Evolutionary conservation across 2,113 vertebrate genomes (phyloP).

Genomic region (Neodon shergylaensis): DNA sequence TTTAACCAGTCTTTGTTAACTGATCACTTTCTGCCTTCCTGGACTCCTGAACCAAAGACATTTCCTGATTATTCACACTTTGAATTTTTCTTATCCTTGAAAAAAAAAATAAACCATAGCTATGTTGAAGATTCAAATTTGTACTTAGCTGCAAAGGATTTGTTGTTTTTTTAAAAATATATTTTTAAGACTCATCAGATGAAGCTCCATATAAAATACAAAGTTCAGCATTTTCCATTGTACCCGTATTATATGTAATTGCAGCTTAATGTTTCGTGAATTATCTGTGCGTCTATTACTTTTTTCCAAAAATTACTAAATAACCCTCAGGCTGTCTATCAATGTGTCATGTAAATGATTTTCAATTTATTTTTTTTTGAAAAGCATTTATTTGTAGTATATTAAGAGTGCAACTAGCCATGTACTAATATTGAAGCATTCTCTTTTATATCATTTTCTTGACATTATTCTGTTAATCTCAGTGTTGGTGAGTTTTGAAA

Average conservation of each 20-base stretch:
- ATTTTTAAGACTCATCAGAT: slow-evolving; percentile 1
- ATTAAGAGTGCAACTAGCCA: slow-evolving; percentile 9
- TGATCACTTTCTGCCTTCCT: neutral
- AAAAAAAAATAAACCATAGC: neutral
- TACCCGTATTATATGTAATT: slow-evolving; percentile 11
- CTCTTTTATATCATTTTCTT: slow-evolving; percentile 8
- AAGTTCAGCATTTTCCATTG: slow-evolving; percentile 35
- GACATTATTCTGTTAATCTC: slow-evolving; percentile 50
- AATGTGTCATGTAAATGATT: slow-evolving; percentile 33
- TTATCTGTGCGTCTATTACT: slow-evolving; percentile 45
- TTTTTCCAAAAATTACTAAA: slow-evolving; percentile 46
- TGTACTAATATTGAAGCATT: slow-evolving; percentile 1
- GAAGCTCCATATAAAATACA: slow-evolving; percentile 13
- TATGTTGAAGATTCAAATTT: slow-evolving; percentile 55
- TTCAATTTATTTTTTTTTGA: slow-evolving; percentile 29
- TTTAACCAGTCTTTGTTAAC: slow-evolving; percentile 36
- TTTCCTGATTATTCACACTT: slow-evolving; percentile 46
- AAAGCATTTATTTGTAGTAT: slow-evolving; percentile 38
- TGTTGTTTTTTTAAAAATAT: neutral
- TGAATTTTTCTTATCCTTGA: slow-evolving; percentile 47
- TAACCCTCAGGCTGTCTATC: slow-evolving; percentile 15
- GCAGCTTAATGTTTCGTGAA: slow-evolving; percentile 35
- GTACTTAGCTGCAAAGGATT: slow-evolving; percentile 24
- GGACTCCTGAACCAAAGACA: neutral
- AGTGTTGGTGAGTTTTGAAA: slow-evolving; percentile 28